Evolutionary conservation across 2,888 invertebrate species (phyloP).

Genomic region (Tupiocoris notatus): DNA sequence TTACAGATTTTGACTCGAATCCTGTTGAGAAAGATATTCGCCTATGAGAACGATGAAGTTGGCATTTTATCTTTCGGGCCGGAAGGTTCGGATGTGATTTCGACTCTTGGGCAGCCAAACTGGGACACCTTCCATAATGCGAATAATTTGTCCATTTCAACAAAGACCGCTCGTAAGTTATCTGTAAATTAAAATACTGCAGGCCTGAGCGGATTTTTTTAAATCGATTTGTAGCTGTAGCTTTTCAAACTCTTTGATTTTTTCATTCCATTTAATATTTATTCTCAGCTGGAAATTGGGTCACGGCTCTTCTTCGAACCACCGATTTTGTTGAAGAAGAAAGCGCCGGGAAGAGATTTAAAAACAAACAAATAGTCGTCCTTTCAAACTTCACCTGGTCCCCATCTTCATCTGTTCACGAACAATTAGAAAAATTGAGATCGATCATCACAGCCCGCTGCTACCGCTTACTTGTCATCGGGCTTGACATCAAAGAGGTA

Average conservation of each 20-base stretch:
- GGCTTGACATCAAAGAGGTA: conserved; percentile 36
- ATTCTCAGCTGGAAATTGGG: conserved; percentile 38
- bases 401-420: neutral
- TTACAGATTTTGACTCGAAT: conserved; percentile 30
- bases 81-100: conserved; percentile 28
- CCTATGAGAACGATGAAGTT: conserved; percentile 43
- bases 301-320: conserved; percentile 34
- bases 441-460: neutral
- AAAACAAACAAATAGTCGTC: conserved; percentile 38
- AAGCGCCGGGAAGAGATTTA: conserved; percentile 40
- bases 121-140: conserved; percentile 35
- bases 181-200: too few relatives aligned
- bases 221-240: too few relatives aligned
- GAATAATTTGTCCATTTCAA: neutral
- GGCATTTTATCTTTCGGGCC: conserved; percentile 39
- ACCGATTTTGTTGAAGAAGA: conserved; percentile 41
- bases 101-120: conserved; percentile 15
- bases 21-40: conserved; percentile 45
- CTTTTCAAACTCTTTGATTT: too few relatives aligned
- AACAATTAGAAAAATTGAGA: conserved; percentile 24
- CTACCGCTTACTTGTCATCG: conserved; percentile 29
- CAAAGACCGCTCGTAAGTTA: neutral
- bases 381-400: conserved; percentile 40
- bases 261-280: neutral
- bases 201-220: too few relatives aligned